Evolutionary conservation across 2,797 vertebrate genomes (phyloP).

Genomic region (Hafferia zeledoni): DNA sequence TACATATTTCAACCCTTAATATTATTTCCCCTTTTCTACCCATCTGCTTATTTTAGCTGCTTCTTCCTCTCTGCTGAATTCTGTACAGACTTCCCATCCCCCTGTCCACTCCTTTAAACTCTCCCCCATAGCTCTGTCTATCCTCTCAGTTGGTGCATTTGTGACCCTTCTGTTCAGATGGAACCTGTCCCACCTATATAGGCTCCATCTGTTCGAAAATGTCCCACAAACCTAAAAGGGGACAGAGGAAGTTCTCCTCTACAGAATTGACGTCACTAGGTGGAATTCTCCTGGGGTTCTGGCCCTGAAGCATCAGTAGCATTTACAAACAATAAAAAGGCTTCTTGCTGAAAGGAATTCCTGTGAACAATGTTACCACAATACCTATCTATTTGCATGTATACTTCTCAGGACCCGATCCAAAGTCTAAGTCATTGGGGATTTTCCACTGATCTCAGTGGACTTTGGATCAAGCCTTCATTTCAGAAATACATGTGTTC

Average conservation of each 20-base stretch:
- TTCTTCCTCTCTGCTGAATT: constrained; percentile 79
- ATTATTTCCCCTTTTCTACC: constrained; percentile 68
- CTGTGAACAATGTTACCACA: background rate
- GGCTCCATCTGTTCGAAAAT: constrained; percentile 81
- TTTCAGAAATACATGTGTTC: background rate
- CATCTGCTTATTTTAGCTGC: constrained; percentile 80
- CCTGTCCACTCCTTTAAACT: constrained; percentile 81
- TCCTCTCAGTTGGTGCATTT: constrained; percentile 82
- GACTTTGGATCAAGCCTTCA: constrained; percentile 14
- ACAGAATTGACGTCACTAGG: constrained; percentile 80
- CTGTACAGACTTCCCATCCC: constrained; percentile 76
- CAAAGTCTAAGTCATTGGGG: constrained; percentile 49
- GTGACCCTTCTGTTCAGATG: constrained; percentile 84
- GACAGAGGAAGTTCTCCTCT: constrained; percentile 79
- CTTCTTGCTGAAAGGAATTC: constrained; percentile 56
- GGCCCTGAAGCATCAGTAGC: constrained; percentile 64
- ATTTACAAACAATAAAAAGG: constrained; percentile 73
- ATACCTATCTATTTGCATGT: background rate
- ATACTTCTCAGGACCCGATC: constrained; percentile 21
- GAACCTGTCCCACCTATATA: constrained; percentile 80
- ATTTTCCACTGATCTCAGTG: constrained; percentile 53
- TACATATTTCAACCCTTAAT: constrained; percentile 63
- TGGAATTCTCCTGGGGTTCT: constrained; percentile 79
- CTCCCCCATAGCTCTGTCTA: constrained; percentile 84
- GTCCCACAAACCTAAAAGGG: constrained; percentile 76